Evolutionary conservation across 2,888 invertebrate species (phyloP), one percentile per base, ranked within the genome.

Genomic region (Agrilus biguttatus): DNA sequence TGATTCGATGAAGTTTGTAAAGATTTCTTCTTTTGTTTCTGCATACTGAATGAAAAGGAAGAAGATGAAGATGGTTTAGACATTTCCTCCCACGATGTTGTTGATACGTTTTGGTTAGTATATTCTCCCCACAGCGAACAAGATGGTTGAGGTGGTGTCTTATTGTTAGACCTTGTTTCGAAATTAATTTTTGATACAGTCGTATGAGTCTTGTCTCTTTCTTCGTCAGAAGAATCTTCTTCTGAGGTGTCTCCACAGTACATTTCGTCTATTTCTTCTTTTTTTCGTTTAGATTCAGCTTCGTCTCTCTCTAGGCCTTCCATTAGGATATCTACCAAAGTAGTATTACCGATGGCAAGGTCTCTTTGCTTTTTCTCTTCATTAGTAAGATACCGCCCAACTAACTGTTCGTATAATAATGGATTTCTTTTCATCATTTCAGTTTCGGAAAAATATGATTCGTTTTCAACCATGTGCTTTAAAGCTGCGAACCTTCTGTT

Each of bases 401-500:
- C 73, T 51, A 96, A 69, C 56, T 92, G 85, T 49, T 95, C 88
- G 66, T 89, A 96, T 0, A 95, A 66, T 41, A 87, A 70, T 1
- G 95, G 96, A 63, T 91, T 88, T 46, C 96, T 69, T 51, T 78
- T 80, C 78, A 90, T 88, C 95, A 96, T 96, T 70, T 90, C 86
- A 46, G 77, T 78, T 62, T 95, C 92, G 60, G 83, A 83, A 57
- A 96, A 96, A 65, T 93, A 95, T 21, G 73, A 70, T 51, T 76
- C 72, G 49, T 79, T 75, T 40, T 73, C 67, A 34, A 84, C 69
- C 49, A 93, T 63, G 55, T 78, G 72, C 54, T 84, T 77, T 58
- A 93, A 66, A 2, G 91, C 92, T 56, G 80, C 78, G 59, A 78
- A 92, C 35, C 93, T 71, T 51, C 91, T 72, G 61, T 93, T 93